Conservation (phyloP, 2,797 vertebrate species). For the Alectoris magna region DNA sequence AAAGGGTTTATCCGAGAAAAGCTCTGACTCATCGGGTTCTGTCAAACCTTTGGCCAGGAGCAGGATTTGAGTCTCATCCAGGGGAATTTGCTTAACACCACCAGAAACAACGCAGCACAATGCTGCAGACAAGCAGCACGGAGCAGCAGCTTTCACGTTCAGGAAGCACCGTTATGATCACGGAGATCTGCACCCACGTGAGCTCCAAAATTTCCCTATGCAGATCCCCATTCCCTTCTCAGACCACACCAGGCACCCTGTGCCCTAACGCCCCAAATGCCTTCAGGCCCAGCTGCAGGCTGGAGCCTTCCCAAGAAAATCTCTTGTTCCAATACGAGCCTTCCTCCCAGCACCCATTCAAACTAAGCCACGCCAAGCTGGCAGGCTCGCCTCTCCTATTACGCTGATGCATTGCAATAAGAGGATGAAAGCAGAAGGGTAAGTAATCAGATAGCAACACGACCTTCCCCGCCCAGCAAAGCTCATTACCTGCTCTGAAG, state of each 20-base stretch:
- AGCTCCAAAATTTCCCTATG: rapidly evolving
- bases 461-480: constrained; percentile 1
- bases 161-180: not conserved
- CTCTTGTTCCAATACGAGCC: not conserved
- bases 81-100: not conserved
- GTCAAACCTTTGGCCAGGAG: not conserved
- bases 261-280: not conserved
- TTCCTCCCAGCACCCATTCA: not conserved
- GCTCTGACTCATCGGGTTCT: not conserved
- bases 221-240: no score
- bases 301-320: not conserved
- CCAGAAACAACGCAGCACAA: not conserved
- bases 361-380: rapidly evolving
- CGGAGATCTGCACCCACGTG: rapidly evolving
- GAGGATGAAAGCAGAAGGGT: constrained; percentile 21
- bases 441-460: not conserved
- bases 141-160: no score
- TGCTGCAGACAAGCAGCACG: not conserved
- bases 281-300: not conserved
- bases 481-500: constrained; percentile 3
- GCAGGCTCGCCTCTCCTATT: not conserved
- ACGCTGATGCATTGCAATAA: not conserved
- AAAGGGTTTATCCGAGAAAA: not conserved
- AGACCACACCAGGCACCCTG: no score
- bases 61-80: not conserved